Percentiles rank a stretch among this genome's conserved stretches.
Conservation (phyloP, 2,888 invertebrate genomes). For the Diadegma fenestrale region DNA sequence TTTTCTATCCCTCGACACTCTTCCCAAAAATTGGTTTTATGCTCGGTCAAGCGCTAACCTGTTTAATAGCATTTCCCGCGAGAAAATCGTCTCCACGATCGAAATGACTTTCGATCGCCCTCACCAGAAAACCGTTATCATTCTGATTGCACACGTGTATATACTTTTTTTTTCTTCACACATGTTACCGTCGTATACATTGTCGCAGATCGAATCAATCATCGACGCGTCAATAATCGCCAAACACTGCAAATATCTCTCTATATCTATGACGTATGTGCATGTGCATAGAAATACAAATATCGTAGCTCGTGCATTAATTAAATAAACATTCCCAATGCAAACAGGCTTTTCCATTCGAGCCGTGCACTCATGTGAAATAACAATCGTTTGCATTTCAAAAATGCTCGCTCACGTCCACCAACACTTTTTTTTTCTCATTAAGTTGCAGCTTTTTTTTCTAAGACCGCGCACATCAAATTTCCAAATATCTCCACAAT, state of each 20-base stretch:
- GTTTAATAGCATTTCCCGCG: conserved; percentile 66
- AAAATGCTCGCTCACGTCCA: background rate
- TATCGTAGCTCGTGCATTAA: background rate
- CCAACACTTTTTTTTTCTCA: too few relatives aligned
- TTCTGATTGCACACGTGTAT: conserved; percentile 13
- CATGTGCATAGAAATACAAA: conserved; percentile 1
- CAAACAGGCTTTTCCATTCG: background rate
- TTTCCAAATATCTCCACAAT: background rate
- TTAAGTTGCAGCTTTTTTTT: too few relatives aligned
- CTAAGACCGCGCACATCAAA: too few relatives aligned
- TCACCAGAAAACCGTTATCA: conserved; percentile 44
- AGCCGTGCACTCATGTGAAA: background rate
- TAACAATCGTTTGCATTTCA: background rate
- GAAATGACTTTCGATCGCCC: conserved; percentile 44
- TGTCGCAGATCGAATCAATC: background rate
- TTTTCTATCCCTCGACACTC: conserved; percentile 46
- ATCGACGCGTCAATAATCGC: background rate
- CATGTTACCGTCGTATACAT: background rate
- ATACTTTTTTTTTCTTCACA: background rate
- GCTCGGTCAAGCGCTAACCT: conserved; percentile 79
- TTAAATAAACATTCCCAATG: background rate
- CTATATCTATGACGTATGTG: background rate
- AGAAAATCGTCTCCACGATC: conserved; percentile 48
- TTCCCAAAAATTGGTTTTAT: conserved; percentile 79
- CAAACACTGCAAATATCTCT: background rate